Base-by-base conservation (phyloP, 2,888 invertebrate genomes). In the Prosopocoilus inquinatus region DNA sequence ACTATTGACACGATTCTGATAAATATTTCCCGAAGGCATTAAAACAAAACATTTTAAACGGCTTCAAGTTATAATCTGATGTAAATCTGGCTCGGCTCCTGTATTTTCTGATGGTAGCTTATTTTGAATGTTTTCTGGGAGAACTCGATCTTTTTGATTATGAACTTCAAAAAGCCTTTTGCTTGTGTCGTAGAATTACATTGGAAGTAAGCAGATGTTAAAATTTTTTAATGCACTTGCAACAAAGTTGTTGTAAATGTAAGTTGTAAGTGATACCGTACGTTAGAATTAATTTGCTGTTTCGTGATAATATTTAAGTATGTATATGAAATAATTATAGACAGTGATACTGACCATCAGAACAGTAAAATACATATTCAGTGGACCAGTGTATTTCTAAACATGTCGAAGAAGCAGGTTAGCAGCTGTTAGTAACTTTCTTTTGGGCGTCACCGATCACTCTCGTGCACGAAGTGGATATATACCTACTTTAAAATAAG, bases 401-500 rank as follows among this genome's bases (percentile, higher is more conserved):
- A 55, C 53, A 43, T 15, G 16, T 47, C n/a, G 32, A 32, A 20
- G 2, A 33, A 38, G 53, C 33, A 32, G 39, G 39, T 53, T 53
- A 47, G 38, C 41, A 34, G 46, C 33, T 41, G 38, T 46, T 47
- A 47, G 46, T 39, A 53, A 53, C 36, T 61, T 64, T 64, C 46
- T 54, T 61, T 59, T 72, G 70, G 70, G 59, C 67, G 61, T 62
- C 64, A 65, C 63, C 62, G 65, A 70, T 69, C 70, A 72, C 69
- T 72, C 70, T 68, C 69, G 69, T 71, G 72, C 68, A 69, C 68
- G 69, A 64, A 69, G 71, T 73, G 65, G 70, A 67, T 73, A 71
- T 71, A 72, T 71, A 70, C 69, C 70, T 70, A 69, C 67, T 70
- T 67, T 72, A 71, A 71, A 73, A 72, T 70, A 67, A 65, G 60